Percentiles rank a stretch among this genome's conserved stretches.
Conservation (phyloP, 2,113 vertebrate genomes). For the Otus sunia region DNA sequence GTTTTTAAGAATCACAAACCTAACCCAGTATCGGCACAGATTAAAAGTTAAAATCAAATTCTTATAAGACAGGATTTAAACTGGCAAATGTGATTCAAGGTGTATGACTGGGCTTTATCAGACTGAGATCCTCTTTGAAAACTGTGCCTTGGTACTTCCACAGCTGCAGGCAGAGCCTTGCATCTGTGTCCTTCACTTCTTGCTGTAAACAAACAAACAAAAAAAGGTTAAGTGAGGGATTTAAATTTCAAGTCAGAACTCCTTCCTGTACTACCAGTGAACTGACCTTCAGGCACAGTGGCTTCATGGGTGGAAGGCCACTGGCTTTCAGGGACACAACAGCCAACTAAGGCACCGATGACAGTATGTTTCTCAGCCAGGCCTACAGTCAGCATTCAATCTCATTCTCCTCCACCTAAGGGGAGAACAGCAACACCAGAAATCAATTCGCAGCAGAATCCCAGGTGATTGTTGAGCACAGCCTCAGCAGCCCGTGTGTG, state of each 20-base stretch:
- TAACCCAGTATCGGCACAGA: neutral
- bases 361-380: constrained; percentile 96
- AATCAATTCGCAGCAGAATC: constrained; percentile 84
- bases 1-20: neutral
- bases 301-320: constrained; percentile 79
- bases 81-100: neutral
- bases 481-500: constrained; percentile 85
- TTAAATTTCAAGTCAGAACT: constrained; percentile 51
- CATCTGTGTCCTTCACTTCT: constrained; percentile 33
- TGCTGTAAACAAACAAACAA: constrained; percentile 60
- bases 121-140: constrained; percentile 9
- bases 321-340: constrained; percentile 79
- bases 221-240: constrained; percentile 53
- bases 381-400: constrained; percentile 84
- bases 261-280: constrained; percentile 75
- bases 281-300: constrained; percentile 87
- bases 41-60: neutral
- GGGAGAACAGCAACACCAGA: constrained; percentile 92
- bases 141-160: constrained; percentile 25
- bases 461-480: constrained; percentile 85
- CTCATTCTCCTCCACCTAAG: constrained; percentile 82
- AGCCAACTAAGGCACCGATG: constrained; percentile 81
- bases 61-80: constrained; percentile 3
- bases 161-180: constrained; percentile 30
- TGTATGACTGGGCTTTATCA: neutral